Evolutionary conservation across 1,140 invertebrate species (phyloP).

Genomic region (Leucophenga varia): DNA sequence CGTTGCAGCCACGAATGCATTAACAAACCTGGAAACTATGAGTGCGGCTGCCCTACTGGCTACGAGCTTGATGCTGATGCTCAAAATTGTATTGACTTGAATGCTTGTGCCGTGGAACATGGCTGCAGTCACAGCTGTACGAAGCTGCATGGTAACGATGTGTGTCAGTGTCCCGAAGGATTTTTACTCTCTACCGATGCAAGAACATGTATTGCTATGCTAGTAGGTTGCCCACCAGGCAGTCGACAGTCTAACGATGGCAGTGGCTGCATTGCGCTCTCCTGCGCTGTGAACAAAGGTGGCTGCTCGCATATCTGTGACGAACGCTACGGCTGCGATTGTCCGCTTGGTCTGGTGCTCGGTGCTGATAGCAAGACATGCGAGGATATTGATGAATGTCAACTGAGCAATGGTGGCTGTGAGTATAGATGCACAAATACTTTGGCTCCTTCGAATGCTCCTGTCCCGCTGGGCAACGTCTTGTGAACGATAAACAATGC

Average conservation of each 20-base stretch:
- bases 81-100: conserved; percentile 62
- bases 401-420: conserved; percentile 43
- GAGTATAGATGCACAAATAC: conserved; percentile 63
- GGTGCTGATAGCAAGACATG: conserved; percentile 61
- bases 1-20: conserved; percentile 65
- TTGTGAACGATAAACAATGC: conserved; percentile 61
- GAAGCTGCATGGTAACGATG: conserved; percentile 80
- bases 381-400: conserved; percentile 62
- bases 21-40: conserved; percentile 66
- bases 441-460: conserved; percentile 86
- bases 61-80: conserved; percentile 60
- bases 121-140: conserved; percentile 66
- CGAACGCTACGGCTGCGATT: conserved; percentile 72
- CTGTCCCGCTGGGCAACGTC: conserved; percentile 79
- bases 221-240: conserved; percentile 61
- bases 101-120: conserved; percentile 68
- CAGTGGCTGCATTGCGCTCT: conserved; percentile 50
- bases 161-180: conserved; percentile 80
- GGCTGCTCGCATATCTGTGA: conserved; percentile 63
- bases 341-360: conserved; percentile 76
- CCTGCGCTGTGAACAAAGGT: conserved; percentile 49
- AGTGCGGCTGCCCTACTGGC: conserved; percentile 80
- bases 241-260: conserved; percentile 16
- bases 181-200: conserved; percentile 71
- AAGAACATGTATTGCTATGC: conserved; percentile 73